Evolutionary conservation across 1,140 invertebrate species (phyloP).

Genomic region (Micrasema longulum): DNA sequence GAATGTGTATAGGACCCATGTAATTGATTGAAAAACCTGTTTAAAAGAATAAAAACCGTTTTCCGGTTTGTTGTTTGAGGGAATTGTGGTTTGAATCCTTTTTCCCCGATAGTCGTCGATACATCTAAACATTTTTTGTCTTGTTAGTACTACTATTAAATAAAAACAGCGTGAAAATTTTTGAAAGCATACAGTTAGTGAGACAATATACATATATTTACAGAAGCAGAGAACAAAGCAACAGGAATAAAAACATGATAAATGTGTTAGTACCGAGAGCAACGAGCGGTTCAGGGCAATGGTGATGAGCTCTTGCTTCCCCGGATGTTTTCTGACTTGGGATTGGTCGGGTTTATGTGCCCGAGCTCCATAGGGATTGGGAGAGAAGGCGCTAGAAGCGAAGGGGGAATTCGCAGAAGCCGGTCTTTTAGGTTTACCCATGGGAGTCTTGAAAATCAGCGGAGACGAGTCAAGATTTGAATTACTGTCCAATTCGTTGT

Average conservation of each 20-base stretch:
- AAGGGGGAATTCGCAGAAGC: slow-evolving; percentile 52
- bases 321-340: slow-evolving; percentile 21
- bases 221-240: slow-evolving; percentile 29
- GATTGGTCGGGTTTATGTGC: slow-evolving; percentile 57
- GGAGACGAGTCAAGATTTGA: slow-evolving; percentile 58
- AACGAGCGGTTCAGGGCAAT: slow-evolving; percentile 21
- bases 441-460: slow-evolving; percentile 56
- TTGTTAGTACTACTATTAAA: too few species aligned
- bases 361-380: slow-evolving; percentile 49
- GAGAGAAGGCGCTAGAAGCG: slow-evolving; percentile 57
- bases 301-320: slow-evolving; percentile 34
- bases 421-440: slow-evolving; percentile 25
- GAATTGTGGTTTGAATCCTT: too few species aligned
- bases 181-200: not conserved
- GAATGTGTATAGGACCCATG: too few species aligned
- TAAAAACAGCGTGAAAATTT: too few species aligned
- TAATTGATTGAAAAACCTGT: too few species aligned
- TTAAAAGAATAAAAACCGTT: too few species aligned
- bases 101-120: too few species aligned
- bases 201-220: too few species aligned
- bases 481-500: slow-evolving; percentile 58
- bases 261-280: slow-evolving; percentile 68
- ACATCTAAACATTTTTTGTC: too few species aligned
- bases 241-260: slow-evolving; percentile 36
- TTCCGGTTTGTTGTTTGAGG: too few species aligned